Conservation (phyloP, 2,113 vertebrate species). For the Protomyctophum bolini region DNA sequence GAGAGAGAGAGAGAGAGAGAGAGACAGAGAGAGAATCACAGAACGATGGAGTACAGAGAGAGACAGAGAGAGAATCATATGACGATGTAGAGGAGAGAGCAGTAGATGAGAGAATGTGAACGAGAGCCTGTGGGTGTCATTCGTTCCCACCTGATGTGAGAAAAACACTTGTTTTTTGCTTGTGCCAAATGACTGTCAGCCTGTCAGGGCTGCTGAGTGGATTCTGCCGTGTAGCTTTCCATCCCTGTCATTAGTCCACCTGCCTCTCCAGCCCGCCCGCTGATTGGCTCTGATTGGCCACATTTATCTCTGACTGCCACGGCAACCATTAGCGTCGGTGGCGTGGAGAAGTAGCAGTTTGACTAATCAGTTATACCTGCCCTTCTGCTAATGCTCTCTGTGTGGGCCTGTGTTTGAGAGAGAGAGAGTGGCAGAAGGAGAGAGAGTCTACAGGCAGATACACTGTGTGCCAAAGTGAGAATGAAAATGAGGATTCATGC, state of each 20-base stretch:
- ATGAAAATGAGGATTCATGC: too few species aligned
- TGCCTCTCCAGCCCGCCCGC: slow-evolving; percentile 62
- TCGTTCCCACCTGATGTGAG: slow-evolving; percentile 57
- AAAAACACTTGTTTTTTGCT: slow-evolving; percentile 61
- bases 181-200: slow-evolving; percentile 56
- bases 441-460: background rate
- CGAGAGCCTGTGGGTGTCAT: slow-evolving; percentile 52
- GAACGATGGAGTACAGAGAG: slow-evolving; percentile 49
- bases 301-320: slow-evolving; percentile 69
- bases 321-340: slow-evolving; percentile 71
- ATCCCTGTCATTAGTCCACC: slow-evolving; percentile 70
- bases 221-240: slow-evolving; percentile 51
- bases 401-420: slow-evolving; percentile 11
- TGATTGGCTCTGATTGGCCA: slow-evolving; percentile 74
- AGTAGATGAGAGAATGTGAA: slow-evolving; percentile 25
- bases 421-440: background rate
- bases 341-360: slow-evolving; percentile 69
- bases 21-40: slow-evolving; percentile 45
- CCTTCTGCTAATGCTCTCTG: slow-evolving; percentile 38
- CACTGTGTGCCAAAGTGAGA: background rate
- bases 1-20: slow-evolving; percentile 51
- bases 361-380: slow-evolving; percentile 69
- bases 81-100: slow-evolving; percentile 15
- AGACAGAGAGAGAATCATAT: slow-evolving; percentile 21
- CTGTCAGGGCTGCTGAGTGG: slow-evolving; percentile 36